Conservation (phyloP, 92 coral and sea anemone genomes). For the Umimayanthus kanabou region DNA sequence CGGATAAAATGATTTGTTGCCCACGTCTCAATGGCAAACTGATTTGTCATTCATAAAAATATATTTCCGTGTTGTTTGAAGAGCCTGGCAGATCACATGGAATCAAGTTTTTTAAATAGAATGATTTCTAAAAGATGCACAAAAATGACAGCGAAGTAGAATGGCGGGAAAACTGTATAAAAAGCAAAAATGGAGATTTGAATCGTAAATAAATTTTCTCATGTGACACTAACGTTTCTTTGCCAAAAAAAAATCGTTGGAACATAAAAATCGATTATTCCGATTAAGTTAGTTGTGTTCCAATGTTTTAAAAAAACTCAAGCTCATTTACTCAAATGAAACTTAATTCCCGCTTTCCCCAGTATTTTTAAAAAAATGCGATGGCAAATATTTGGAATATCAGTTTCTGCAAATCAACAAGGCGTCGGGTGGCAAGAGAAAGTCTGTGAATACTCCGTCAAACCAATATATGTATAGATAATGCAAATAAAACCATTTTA, state of each 20-base stretch:
- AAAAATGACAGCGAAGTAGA: neutral
- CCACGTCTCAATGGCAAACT: too few species aligned
- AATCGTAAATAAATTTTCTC: neutral
- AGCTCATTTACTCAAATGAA: neutral
- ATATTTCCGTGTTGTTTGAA: slow-evolving; percentile 1
- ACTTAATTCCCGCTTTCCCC: neutral
- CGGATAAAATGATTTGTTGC: too few species aligned
- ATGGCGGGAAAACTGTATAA: neutral
- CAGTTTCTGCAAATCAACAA: neutral
- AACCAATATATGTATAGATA: neutral
- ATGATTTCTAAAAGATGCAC: neutral
- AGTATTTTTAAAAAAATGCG: neutral
- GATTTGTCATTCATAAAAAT: neutral
- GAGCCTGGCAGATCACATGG: neutral
- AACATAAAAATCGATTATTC: neutral
- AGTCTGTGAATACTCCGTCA: neutral
- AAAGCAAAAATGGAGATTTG: neutral
- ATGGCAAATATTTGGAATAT: neutral
- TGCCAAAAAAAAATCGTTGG: neutral
- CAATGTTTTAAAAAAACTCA: too few species aligned
- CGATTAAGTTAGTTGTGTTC: neutral
- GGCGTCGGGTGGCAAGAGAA: neutral
- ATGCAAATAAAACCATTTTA: neutral
- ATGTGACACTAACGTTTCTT: neutral
- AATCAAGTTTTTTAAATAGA: neutral